Conservation (phyloP, 2,797 vertebrate genomes). For the Heterohyrax brucei region DNA sequence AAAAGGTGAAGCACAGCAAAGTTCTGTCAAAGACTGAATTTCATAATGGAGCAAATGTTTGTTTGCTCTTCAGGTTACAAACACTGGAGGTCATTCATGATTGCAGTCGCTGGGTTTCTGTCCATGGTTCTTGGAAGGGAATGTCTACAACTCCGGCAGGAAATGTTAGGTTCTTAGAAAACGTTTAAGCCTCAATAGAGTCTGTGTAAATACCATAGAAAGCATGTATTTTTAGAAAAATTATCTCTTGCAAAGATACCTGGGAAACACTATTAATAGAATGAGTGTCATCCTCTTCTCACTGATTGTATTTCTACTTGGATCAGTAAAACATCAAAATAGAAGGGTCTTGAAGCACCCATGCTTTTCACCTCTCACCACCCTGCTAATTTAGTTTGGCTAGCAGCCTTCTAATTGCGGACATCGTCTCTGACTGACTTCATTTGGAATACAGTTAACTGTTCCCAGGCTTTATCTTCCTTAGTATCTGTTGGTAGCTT, state of each 20-base stretch:
- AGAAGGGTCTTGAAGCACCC: background rate
- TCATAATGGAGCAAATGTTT: slow-evolving; percentile 88
- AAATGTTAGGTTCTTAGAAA: slow-evolving; percentile 90
- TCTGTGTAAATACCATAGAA: slow-evolving; percentile 85
- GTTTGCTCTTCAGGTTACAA: slow-evolving; percentile 87
- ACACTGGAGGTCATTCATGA: slow-evolving; percentile 88
- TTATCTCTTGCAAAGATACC: slow-evolving; percentile 74
- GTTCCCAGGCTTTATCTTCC: background rate
- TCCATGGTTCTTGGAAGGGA: slow-evolving; percentile 83
- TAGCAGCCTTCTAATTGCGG: slow-evolving; percentile 2
- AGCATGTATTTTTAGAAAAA: slow-evolving; percentile 68
- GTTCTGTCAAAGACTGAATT: slow-evolving; percentile 81
- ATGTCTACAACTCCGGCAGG: slow-evolving; percentile 87
- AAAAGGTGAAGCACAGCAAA: slow-evolving; percentile 80
- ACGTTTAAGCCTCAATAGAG: slow-evolving; percentile 84
- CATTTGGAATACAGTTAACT: slow-evolving; percentile 1
- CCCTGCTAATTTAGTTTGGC: background rate
- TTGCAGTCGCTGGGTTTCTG: slow-evolving; percentile 84
- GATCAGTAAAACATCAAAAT: slow-evolving; percentile 67
- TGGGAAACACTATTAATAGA: background rate
- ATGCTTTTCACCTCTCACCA: slow-evolving; percentile 41
- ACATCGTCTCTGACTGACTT: background rate
- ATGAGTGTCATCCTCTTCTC: slow-evolving; percentile 59
- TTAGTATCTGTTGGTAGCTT: background rate
- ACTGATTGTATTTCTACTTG: slow-evolving; percentile 60